Evolutionary conservation across 2,888 invertebrate species (phyloP).

Genomic region (Drosophila mimetica): DNA sequence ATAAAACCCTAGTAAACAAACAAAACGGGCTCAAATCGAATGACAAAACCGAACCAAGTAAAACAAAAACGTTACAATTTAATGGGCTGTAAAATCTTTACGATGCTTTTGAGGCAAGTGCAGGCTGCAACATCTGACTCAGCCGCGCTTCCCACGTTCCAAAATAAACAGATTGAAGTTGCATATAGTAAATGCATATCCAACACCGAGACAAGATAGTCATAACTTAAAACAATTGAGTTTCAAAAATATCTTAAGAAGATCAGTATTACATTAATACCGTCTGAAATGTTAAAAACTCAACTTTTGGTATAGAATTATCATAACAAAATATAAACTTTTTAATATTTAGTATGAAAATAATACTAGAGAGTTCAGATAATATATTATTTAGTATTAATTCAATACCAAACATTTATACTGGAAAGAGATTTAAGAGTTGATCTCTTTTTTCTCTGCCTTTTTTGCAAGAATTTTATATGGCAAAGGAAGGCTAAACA

Average conservation of each 20-base stretch:
- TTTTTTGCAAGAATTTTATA: conserved; percentile 51
- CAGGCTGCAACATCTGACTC: conserved; percentile 31
- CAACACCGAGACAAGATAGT: too few relatives aligned
- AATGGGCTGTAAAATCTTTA: conserved; percentile 51
- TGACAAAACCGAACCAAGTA: conserved; percentile 29
- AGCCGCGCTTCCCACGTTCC: conserved; percentile 32
- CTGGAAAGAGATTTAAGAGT: too few relatives aligned
- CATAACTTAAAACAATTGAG: too few relatives aligned
- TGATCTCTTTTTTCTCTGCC: conserved; percentile 16
- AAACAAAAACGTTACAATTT: conserved; percentile 36
- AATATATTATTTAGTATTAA: too few relatives aligned
- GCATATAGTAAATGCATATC: not conserved
- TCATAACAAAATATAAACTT: too few relatives aligned
- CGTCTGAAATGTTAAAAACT: too few relatives aligned
- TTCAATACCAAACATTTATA: too few relatives aligned
- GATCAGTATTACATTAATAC: too few relatives aligned
- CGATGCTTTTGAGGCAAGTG: conserved; percentile 43
- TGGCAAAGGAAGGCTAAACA: conserved; percentile 71
- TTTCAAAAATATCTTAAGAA: too few relatives aligned
- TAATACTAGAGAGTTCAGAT: too few relatives aligned
- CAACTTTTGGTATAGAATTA: too few relatives aligned
- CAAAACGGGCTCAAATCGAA: conserved; percentile 44
- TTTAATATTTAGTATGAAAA: too few relatives aligned
- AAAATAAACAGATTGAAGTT: conserved; percentile 18
- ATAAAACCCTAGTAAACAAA: conserved; percentile 60